phyloP scores from a whole-genome alignment of 2,888 invertebrate genomes.

The Pegoplata infirma region DNA sequence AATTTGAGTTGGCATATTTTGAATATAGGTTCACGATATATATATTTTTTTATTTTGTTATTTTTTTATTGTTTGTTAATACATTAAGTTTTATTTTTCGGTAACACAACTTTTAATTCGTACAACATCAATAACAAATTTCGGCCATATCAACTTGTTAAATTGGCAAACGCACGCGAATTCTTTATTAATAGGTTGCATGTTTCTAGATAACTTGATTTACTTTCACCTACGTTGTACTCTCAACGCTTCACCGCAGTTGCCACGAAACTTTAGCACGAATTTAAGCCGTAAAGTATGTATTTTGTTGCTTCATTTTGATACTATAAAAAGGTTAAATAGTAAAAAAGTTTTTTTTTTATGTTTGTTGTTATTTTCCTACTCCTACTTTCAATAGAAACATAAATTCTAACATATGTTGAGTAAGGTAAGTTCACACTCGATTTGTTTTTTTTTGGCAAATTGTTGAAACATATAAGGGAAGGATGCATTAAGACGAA shows the following conservation, averaged over 20 bases:
- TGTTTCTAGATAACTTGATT: constrained; percentile 75
- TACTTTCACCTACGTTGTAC: constrained; percentile 57
- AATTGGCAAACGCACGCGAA: constrained; percentile 76
- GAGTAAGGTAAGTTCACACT: not conserved
- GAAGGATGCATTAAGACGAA: too few species aligned
- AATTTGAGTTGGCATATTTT: too few species aligned
- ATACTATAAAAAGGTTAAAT: constrained; percentile 6
- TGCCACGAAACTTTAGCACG: not conserved
- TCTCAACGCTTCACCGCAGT: not conserved
- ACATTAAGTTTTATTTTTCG: constrained; percentile 29
- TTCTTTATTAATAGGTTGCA: constrained; percentile 74
- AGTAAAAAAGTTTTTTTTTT: not conserved
- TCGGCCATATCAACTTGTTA: constrained; percentile 74
- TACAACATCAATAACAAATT: constrained; percentile 55
- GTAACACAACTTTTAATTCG: constrained; percentile 43
- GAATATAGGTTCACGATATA: too few species aligned
- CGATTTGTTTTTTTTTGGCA: not conserved
- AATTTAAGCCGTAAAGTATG: constrained; percentile 16
- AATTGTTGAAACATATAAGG: not conserved
- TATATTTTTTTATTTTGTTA: not conserved
- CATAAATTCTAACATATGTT: constrained; percentile 13
- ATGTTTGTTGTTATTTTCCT: not conserved
- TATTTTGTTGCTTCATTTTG: not conserved
- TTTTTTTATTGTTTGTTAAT: constrained; percentile 35
- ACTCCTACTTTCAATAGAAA: constrained; percentile 12